Base-by-base conservation (phyloP, 2,113 vertebrate species). In the Protobothrops flavoviridis region DNA sequence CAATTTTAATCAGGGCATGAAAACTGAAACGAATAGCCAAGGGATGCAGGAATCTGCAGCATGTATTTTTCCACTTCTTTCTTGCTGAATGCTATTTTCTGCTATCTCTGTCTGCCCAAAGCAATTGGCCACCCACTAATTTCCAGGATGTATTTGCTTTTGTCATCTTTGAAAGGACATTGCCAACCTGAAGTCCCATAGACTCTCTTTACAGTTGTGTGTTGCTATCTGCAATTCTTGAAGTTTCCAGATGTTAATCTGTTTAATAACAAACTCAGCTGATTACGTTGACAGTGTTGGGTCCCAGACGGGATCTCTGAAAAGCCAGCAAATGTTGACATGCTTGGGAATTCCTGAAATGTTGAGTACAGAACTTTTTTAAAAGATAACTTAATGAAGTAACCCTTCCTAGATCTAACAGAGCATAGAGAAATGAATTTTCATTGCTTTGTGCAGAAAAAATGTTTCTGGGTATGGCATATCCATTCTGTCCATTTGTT, bases 401-500 rank as follows among this genome's bases (percentile, higher is more conserved):
- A 89, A 21, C 3, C 88, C 17, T 33, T 1, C 11, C 88, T 24
- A 43, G 1, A 6, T 81, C 74, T 33, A 81, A 23, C 17, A 81
- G 39, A 43, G n/a, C 96, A 95, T 96, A 93, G 94, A 88, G 91
- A 96, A 69, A 94, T 6, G 64, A 92, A 93, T 95, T 92, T 97
- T 97, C 97, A 97, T 95, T 97, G 94, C 81, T 95, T 95, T 90
- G 91, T 94, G 90, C 91, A 96, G 45, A 92, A 95, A 97, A 96
- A 95, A 95, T 96, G 96, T 97, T 96, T 97, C 94, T 97, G 96
- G 95, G 96, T 96, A 94, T 96, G 90, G 45, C 88, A 55, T 95
- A 97, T 97, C 97, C 96, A 85, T 92, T 93, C 91, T 93, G 90
- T 95, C 90, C 87, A 33, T 95, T 86, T 90, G 45, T 92, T 95